Percentiles rank a stretch among this genome's conserved stretches.
Conservation (phyloP, 1,140 invertebrate species). For the Drosophila triauraria region DNA sequence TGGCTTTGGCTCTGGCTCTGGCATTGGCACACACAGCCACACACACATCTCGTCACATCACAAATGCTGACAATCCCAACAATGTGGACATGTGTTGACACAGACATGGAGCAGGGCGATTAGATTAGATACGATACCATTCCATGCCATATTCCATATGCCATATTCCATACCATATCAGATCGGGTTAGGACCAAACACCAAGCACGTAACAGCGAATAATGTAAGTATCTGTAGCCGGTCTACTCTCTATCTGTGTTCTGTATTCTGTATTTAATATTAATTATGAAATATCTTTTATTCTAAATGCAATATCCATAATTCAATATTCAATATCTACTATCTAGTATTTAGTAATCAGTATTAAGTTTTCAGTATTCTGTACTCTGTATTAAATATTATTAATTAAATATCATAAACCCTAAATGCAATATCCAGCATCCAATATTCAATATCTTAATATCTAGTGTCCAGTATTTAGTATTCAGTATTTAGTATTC, state of each 20-base stretch:
- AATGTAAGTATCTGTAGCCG: neutral
- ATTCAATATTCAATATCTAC: neutral
- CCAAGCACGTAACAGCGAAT: neutral
- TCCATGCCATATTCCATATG: neutral
- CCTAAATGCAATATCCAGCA: too few relatives aligned
- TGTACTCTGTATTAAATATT: too few relatives aligned
- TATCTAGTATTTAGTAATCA: too few relatives aligned
- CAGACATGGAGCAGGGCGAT: slow-evolving; percentile 30
- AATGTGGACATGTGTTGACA: slow-evolving; percentile 53
- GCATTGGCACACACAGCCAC: neutral
- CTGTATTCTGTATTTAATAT: too few relatives aligned
- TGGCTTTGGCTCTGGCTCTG: neutral
- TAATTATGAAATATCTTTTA: neutral
- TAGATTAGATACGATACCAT: slow-evolving; percentile 50
- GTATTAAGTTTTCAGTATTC: neutral
- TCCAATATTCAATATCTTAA: too few relatives aligned
- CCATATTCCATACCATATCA: slow-evolving; percentile 7
- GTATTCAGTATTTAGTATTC: neutral
- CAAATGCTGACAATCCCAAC: slow-evolving; percentile 44
- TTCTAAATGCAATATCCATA: neutral
- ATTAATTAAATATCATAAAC: too few relatives aligned
- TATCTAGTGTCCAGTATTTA: too few relatives aligned
- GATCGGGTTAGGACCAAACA: slow-evolving; percentile 21
- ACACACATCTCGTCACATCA: slow-evolving; percentile 2
- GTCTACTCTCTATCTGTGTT: neutral